phyloP scores from a whole-genome alignment of 2,888 invertebrate genomes.

The Aphodius granarius region DNA sequence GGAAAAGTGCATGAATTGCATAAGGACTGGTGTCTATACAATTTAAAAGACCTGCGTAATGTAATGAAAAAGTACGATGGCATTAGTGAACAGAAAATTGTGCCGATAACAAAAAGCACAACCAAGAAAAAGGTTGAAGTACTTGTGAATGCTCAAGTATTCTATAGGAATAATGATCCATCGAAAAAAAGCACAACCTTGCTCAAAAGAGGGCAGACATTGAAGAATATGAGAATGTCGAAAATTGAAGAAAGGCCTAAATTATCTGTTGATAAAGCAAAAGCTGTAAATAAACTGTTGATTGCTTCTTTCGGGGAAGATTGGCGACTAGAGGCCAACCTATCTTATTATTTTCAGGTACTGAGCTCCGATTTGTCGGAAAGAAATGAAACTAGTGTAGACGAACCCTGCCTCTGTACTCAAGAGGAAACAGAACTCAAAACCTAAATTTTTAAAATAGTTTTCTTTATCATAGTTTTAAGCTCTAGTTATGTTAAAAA shows the following conservation, averaged over 20 bases:
- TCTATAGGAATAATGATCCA: constrained; percentile 2
- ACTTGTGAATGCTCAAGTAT: constrained; percentile 3
- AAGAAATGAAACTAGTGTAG: constrained; percentile 5
- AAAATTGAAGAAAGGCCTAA: constrained; percentile 1
- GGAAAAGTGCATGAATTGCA: constrained; percentile 3
- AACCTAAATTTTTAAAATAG: not conserved
- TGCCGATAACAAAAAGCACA: constrained; percentile 18
- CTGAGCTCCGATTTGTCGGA: constrained; percentile 5
- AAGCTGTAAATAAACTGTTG: constrained; percentile 1
- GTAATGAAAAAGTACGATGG: constrained; percentile 8
- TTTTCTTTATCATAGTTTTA: not conserved
- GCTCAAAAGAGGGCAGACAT: constrained; percentile 1
- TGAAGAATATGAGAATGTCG: constrained; percentile 3
- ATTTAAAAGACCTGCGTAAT: constrained; percentile 9
- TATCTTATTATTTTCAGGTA: constrained; percentile 1
- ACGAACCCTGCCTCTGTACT: constrained; percentile 2
- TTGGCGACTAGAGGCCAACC: constrained; percentile 5
- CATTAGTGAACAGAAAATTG: constrained; percentile 18
- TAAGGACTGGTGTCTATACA: constrained; percentile 17
- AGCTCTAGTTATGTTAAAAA: not conserved
- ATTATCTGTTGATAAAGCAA: constrained; percentile 3
- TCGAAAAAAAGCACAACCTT: constrained; percentile 5
- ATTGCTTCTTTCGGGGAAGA: constrained; percentile 3
- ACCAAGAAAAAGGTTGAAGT: constrained; percentile 3
- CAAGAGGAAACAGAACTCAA: constrained; percentile 5